These are phyloP conservation scores for Gobius niger DNA, from an alignment of 2,113 vertebrate species.

Conservation along the genomic window DNA sequence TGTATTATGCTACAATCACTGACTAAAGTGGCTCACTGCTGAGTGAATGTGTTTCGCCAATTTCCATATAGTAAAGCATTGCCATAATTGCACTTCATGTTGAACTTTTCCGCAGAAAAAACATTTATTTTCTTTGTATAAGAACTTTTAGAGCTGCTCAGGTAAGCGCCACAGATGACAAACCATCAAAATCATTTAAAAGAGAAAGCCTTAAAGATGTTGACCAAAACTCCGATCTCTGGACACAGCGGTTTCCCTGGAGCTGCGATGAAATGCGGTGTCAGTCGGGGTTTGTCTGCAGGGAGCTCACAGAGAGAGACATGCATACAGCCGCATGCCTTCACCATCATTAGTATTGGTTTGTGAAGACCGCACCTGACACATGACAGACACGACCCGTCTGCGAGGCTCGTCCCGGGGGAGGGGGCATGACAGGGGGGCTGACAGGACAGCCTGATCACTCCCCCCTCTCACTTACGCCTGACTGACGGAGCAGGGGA, in stretches of 20 bases:
- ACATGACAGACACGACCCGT: conserved; percentile 52
- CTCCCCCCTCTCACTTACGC: conserved; percentile 33
- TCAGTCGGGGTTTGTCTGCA: not conserved
- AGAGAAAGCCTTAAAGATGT: not conserved
- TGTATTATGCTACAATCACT: too few species aligned
- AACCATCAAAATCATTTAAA: not conserved
- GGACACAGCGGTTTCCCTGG: not conserved
- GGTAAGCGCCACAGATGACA: not conserved
- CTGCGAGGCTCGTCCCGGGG: conserved; percentile 35
- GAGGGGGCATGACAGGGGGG: conserved; percentile 44
- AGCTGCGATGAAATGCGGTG: not conserved
- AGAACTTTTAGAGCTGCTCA: not conserved
- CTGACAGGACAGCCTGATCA: conserved; percentile 17
- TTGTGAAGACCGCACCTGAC: conserved; percentile 59
- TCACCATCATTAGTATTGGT: conserved; percentile 53
- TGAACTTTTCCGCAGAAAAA: too few species aligned
- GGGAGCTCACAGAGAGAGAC: not conserved
- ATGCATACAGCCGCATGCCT: conserved; percentile 30
- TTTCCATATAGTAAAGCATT: too few species aligned
- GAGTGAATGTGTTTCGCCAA: too few species aligned
- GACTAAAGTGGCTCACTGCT: too few species aligned
- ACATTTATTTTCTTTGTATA: too few species aligned
- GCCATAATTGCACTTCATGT: too few species aligned
- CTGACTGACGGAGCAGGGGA: conserved; percentile 29
- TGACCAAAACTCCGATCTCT: not conserved